Evolutionary conservation across 2,888 invertebrate species (phyloP), one percentile per base, ranked within the genome.

Genomic region (Melieria picta): DNA sequence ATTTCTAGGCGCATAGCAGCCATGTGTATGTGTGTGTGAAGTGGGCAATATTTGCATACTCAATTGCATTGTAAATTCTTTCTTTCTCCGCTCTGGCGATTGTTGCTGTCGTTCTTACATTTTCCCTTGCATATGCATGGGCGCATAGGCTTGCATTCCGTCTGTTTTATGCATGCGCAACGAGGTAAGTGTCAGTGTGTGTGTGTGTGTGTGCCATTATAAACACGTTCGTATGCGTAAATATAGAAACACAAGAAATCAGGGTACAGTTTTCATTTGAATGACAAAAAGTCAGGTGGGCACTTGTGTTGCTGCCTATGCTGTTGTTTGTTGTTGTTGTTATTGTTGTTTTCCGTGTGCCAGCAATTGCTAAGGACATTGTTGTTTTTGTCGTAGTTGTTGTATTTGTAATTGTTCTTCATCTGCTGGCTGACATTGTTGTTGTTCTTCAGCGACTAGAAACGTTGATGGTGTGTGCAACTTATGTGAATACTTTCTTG

Each of bases 41-140:
- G 83, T 81, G 81, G 83, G 84, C 84, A 83, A 84, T 84, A 83
- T 83, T 84, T 84, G 83, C 83, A 84, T 84, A 83, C 83, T 84
- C 83, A 84, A 83, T 84, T 84, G 84, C 83, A 84, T 83, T 84
- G 83, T 83, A 81, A 82, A 83, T 83, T 82, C 80, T 63, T 64
- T 10, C 16, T 10, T 7, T 50, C 30, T n/a, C 47, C 50, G 6
- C 52, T 50, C 46, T 16, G 45, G n/a, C n/a, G 11, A 42, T 42
- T 16, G n/a, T 43, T 61, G 50, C 7, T 16, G 43, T 13, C 50
- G 47, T 61, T 69, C 64, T 71, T 71, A 61, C 70, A 13, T 50
- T 63, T 63, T 16, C 13, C 56, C 1, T 65, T 65, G 48, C 66
- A 58, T 47, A 65, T 46, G 11, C 46, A 65, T 65, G 30, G 46